Conservation (phyloP, 2,888 invertebrate species). For the Steinernema carpocapsae region DNA sequence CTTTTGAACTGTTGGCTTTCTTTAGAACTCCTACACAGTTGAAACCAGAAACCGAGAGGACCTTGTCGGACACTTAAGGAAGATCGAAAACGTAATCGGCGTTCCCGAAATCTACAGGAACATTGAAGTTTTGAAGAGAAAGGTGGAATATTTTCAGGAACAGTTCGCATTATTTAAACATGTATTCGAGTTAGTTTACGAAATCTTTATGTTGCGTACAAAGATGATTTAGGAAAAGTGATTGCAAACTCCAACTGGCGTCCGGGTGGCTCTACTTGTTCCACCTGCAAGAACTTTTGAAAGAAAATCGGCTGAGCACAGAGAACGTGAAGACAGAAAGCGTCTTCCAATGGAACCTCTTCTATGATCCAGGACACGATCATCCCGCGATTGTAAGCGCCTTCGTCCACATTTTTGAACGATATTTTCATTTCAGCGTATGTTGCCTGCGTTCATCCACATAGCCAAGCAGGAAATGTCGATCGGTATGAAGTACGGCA, state of each 20-base stretch:
- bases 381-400: neutral
- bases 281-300: too few species aligned
- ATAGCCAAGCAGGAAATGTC: neutral
- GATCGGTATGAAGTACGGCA: neutral
- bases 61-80: neutral
- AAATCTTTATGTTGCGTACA: too few species aligned
- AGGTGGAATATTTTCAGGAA: too few species aligned
- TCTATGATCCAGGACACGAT: neutral
- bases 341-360: neutral
- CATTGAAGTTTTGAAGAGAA: too few species aligned
- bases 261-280: neutral
- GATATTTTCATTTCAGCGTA: neutral
- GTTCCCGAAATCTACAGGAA: neutral
- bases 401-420: neutral
- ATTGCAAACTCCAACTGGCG: neutral
- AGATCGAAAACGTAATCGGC: neutral
- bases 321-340: too few species aligned
- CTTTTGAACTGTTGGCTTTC: neutral
- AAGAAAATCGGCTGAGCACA: too few species aligned
- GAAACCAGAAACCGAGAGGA: neutral
- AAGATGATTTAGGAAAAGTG: neutral
- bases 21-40: neutral
- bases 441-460: neutral
- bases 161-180: too few species aligned
- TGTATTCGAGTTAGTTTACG: too few species aligned